A percentile compares a stretch with the other conserved stretches of the same genome.
Conservation (phyloP, 2,888 invertebrate species). For the Criorhina ranunculi region DNA sequence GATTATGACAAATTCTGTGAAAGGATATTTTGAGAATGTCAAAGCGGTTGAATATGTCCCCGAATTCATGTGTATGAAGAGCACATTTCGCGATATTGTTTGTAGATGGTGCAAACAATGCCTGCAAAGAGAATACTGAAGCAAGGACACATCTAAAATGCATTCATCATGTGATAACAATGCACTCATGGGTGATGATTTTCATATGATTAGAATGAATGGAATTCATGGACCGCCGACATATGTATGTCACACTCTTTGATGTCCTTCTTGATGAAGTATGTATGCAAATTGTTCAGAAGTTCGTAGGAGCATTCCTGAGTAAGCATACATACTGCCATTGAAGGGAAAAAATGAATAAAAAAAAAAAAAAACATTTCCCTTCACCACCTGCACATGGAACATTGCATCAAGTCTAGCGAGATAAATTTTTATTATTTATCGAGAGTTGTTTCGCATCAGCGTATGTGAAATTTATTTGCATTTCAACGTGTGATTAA, state of each 20-base stretch:
- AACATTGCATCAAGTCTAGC: not conserved
- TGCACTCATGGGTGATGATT: conserved; percentile 7
- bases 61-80: conserved; percentile 11
- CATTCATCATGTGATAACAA: conserved; percentile 25
- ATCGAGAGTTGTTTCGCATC: conserved; percentile 4
- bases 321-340: too few species aligned
- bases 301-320: too few species aligned
- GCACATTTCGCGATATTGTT: conserved; percentile 12
- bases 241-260: not conserved
- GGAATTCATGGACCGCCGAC: not conserved
- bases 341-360: too few species aligned
- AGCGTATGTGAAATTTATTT: not conserved
- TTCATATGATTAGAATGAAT: conserved; percentile 18
- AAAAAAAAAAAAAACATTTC: not conserved
- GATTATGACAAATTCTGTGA: conserved; percentile 14
- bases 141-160: conserved; percentile 9
- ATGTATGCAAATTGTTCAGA: too few species aligned
- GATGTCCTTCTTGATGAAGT: too few species aligned
- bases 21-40: not conserved
- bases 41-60: not conserved
- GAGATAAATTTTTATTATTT: conserved; percentile 3
- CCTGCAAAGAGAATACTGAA: not conserved
- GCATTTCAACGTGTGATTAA: conserved; percentile 13
- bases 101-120: not conserved
- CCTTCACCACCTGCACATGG: not conserved